phyloP scores from a whole-genome alignment of 2,888 invertebrate species.

The Holacanthella duospinosa region DNA sequence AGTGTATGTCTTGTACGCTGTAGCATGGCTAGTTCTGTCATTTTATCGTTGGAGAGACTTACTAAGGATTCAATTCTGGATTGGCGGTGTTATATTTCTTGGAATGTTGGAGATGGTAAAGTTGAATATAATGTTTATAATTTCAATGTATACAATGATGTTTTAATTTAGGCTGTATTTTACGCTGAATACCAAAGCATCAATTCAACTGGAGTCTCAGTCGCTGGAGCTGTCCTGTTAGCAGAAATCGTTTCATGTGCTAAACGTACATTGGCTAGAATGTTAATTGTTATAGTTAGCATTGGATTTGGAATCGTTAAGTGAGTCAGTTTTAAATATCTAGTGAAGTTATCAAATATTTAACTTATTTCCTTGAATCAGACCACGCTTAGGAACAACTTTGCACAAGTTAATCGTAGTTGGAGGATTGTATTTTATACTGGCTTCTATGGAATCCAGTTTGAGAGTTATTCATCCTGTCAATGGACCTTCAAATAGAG shows the following conservation, averaged over 20 bases:
- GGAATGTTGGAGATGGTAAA: conserved; percentile 65
- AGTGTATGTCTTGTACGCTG: conserved; percentile 69
- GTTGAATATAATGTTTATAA: conserved; percentile 5
- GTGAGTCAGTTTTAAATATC: conserved; percentile 47
- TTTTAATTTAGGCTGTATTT: conserved; percentile 57
- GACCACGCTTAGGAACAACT: conserved; percentile 77
- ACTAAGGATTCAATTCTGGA: conserved; percentile 89
- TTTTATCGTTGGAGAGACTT: conserved; percentile 83
- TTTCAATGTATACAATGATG: not conserved
- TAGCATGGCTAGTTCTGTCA: conserved; percentile 71
- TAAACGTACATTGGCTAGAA: conserved; percentile 79
- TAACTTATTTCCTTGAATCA: conserved; percentile 40
- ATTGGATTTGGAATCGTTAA: conserved; percentile 93
- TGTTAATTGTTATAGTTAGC: conserved; percentile 88
- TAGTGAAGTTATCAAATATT: not conserved
- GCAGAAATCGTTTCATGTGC: conserved; percentile 86
- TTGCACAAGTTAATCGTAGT: conserved; percentile 77
- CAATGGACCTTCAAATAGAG: conserved; percentile 52
- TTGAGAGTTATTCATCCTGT: conserved; percentile 59
- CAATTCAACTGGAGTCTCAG: conserved; percentile 55
- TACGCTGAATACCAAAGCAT: conserved; percentile 76
- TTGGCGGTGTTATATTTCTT: conserved; percentile 77
- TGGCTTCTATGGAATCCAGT: conserved; percentile 78
- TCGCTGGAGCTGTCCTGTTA: conserved; percentile 62
- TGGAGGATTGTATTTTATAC: conserved; percentile 68